Evolutionary conservation across 2,888 invertebrate species (phyloP).

Genomic region (Rotaria magnacalcarata): DNA sequence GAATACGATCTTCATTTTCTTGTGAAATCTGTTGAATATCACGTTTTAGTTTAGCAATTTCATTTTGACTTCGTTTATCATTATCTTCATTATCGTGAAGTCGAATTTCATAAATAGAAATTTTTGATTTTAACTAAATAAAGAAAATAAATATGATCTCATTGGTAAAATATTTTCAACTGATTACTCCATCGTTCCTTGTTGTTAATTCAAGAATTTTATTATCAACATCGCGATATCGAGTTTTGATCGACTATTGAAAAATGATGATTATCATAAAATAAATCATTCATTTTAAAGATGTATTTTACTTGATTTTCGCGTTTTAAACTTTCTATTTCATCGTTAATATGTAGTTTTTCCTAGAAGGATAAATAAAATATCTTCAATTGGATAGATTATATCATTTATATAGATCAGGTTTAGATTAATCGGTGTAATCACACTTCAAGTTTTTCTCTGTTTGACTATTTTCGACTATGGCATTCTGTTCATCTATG

Average conservation of each 20-base stretch:
- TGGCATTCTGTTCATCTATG: too few species aligned
- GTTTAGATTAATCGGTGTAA: too few species aligned
- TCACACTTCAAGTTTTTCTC: too few species aligned
- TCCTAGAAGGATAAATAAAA: not conserved
- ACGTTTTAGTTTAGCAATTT: not conserved
- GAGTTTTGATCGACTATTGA: not conserved
- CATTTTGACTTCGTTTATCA: not conserved
- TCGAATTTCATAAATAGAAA: not conserved
- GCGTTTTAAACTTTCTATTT: not conserved
- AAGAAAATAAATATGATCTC: not conserved
- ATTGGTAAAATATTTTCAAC: not conserved
- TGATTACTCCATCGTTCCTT: not conserved
- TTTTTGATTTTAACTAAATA: not conserved
- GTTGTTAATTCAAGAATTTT: not conserved
- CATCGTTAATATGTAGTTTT: not conserved
- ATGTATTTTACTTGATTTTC: not conserved
- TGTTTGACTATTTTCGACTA: too few species aligned
- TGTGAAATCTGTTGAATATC: not conserved
- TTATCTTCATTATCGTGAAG: not conserved
- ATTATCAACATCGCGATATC: not conserved
- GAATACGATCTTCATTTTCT: not conserved
- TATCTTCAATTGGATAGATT: too few species aligned
- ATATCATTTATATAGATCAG: too few species aligned
- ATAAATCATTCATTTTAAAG: too few species aligned
- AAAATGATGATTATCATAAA: not conserved